phyloP scores from a whole-genome alignment of 2,888 invertebrate species.

The Slavum lentiscoides region DNA sequence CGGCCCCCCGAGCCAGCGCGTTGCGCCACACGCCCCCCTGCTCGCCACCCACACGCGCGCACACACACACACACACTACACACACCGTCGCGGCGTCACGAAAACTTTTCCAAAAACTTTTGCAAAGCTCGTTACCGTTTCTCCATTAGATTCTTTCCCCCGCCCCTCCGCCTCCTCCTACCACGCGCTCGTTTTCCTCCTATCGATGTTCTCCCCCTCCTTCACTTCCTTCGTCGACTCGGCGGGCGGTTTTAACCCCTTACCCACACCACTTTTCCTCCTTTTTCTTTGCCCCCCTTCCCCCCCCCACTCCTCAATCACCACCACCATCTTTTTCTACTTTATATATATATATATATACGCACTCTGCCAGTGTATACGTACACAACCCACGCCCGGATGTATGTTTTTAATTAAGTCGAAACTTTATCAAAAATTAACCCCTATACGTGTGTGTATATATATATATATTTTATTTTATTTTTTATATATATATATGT shows the following conservation, averaged over 20 bases:
- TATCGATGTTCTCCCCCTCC: neutral
- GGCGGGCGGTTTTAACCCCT: slow-evolving; percentile 14
- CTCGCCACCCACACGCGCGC: slow-evolving; percentile 1
- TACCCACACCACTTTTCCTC: slow-evolving; percentile 18
- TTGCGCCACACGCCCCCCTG: slow-evolving; percentile 45
- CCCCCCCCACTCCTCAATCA: neutral
- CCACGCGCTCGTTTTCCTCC: neutral
- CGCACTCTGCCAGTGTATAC: neutral
- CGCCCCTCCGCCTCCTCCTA: neutral
- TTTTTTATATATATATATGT: slow-evolving; percentile 5
- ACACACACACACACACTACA: neutral
- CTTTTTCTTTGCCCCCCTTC: neutral
- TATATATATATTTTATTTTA: neutral
- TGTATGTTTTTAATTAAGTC: slow-evolving; percentile 53
- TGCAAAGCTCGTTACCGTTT: slow-evolving; percentile 52
- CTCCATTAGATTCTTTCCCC: slow-evolving; percentile 52
- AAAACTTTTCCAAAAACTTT: slow-evolving; percentile 51
- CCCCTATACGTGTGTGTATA: slow-evolving; percentile 26
- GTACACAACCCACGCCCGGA: slow-evolving; percentile 4
- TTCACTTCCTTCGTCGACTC: no score
- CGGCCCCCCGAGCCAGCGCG: slow-evolving; percentile 47
- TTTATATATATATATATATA: no score
- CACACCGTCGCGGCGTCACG: slow-evolving; percentile 23
- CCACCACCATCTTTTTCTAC: neutral
- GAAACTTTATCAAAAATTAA: slow-evolving; percentile 52